Percentiles rank a stretch among this genome's conserved stretches.
Evolutionary conservation across 30 jellyfish, hydroid and myxozoan genomes (phyloP).

Genomic region (Hydra vulgaris): DNA sequence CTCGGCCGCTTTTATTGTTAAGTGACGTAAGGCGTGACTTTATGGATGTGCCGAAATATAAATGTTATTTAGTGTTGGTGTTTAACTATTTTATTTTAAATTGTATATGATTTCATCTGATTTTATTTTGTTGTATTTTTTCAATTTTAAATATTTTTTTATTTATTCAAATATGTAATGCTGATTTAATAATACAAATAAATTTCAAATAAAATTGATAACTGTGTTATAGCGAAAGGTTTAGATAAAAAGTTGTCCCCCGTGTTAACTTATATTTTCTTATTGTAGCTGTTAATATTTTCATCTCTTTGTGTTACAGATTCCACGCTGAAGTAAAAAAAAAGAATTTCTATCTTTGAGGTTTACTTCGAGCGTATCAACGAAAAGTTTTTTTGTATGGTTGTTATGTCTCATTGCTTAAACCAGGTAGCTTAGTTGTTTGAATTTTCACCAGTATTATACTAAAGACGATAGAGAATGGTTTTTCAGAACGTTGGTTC

Average conservation of each 20-base stretch:
- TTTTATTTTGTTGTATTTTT: not conserved
- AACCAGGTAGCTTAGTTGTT: constrained; percentile 49
- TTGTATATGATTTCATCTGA: not conserved
- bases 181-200: too few species aligned
- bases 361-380: not conserved
- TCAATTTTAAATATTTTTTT: not conserved
- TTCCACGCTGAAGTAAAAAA: constrained; percentile 36
- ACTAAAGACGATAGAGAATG: not conserved
- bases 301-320: constrained; percentile 10
- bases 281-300: constrained; percentile 14
- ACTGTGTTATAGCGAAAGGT: too few species aligned
- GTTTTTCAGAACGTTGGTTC: not conserved
- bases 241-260: not conserved
- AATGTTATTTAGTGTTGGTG: not conserved
- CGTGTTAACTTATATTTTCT: not conserved
- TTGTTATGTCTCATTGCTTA: constrained; percentile 78
- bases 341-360: not conserved
- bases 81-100: not conserved
- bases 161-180: not conserved
- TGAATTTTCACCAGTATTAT: not conserved
- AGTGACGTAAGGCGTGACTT: constrained; percentile 35
- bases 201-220: too few species aligned
- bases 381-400: constrained; percentile 12
- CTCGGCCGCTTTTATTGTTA: not conserved
- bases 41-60: constrained; percentile 22